These are phyloP conservation scores for Meteorus colon DNA, from an alignment of 2,888 invertebrate genomes.

Conservation along the genomic window DNA sequence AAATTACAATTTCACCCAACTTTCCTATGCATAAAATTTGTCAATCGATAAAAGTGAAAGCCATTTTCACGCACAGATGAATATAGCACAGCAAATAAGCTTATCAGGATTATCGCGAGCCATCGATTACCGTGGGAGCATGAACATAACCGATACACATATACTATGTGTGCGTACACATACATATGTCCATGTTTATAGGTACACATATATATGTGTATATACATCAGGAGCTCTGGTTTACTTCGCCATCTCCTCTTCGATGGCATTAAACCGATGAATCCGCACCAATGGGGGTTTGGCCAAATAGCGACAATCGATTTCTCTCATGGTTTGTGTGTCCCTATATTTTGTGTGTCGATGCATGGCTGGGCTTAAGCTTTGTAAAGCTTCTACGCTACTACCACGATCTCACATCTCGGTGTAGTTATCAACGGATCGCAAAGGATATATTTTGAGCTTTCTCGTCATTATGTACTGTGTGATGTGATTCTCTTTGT, in stretches of 20 bases:
- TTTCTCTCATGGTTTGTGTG: constrained; percentile 17
- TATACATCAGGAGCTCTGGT: constrained; percentile 26
- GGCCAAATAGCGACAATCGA: constrained; percentile 40
- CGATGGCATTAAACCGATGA: constrained; percentile 61
- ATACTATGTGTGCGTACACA: constrained; percentile 3
- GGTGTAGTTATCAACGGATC: constrained; percentile 33
- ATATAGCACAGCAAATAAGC: constrained; percentile 36
- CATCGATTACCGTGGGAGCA: constrained; percentile 53
- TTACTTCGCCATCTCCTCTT: constrained; percentile 42
- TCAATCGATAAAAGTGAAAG: constrained; percentile 32
- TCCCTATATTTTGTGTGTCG: constrained; percentile 15
- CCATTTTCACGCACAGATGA: constrained; percentile 21
- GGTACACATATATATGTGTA: background rate
- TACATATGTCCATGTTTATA: background rate
- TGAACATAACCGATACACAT: constrained; percentile 39
- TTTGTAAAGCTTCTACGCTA: constrained; percentile 7
- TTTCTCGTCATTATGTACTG: background rate
- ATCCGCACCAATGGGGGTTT: constrained; percentile 45
- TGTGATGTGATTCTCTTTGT: background rate
- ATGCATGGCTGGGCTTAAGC: constrained; percentile 33
- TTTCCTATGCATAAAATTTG: background rate
- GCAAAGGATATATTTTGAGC: constrained; percentile 6
- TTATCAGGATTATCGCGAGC: constrained; percentile 52
- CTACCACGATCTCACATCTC: constrained; percentile 18
- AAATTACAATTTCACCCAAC: too few relatives aligned